Percentiles rank a stretch among this genome's conserved stretches.
Evolutionary conservation across 2,113 vertebrate genomes (phyloP).

Genomic region (Zonotrichia leucophrys): DNA sequence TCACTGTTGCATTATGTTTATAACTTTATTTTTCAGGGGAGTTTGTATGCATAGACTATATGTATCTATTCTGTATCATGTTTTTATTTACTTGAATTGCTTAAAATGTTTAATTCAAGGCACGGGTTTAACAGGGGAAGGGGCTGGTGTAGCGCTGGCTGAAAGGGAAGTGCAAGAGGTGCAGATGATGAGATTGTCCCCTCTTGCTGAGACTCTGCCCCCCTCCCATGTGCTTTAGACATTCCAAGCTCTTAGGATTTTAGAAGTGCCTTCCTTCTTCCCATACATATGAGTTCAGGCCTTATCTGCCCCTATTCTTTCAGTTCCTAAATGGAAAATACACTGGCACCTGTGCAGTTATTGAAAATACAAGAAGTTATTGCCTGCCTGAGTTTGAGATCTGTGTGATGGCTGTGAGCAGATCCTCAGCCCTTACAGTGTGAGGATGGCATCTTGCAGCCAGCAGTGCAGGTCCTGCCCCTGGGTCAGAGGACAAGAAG

Average conservation of each 20-base stretch:
- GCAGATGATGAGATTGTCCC: not conserved
- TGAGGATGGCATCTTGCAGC: not conserved
- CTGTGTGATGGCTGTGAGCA: not conserved
- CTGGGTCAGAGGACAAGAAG: not conserved
- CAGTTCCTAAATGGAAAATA: not conserved
- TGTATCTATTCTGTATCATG: not conserved
- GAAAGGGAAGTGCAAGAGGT: not conserved
- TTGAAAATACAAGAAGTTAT: not conserved
- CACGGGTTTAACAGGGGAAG: accelerated
- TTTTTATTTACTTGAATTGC: not conserved
- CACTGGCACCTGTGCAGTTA: not conserved
- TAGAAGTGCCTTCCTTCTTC: not conserved
- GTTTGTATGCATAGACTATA: not conserved
- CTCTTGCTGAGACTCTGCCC: not conserved
- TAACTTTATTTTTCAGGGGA: not conserved
- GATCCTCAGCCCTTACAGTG: not conserved
- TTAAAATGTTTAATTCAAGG: not conserved
- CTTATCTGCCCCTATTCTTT: not conserved
- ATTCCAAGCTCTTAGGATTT: not conserved
- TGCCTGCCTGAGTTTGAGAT: not conserved
- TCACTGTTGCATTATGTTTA: not conserved
- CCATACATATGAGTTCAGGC: accelerated
- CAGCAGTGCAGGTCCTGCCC: not conserved
- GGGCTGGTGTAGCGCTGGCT: not conserved
- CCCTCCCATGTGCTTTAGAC: accelerated